Evolutionary conservation across 2,113 vertebrate species (phyloP).

Genomic region (Cyphomyrus plagiostoma): DNA sequence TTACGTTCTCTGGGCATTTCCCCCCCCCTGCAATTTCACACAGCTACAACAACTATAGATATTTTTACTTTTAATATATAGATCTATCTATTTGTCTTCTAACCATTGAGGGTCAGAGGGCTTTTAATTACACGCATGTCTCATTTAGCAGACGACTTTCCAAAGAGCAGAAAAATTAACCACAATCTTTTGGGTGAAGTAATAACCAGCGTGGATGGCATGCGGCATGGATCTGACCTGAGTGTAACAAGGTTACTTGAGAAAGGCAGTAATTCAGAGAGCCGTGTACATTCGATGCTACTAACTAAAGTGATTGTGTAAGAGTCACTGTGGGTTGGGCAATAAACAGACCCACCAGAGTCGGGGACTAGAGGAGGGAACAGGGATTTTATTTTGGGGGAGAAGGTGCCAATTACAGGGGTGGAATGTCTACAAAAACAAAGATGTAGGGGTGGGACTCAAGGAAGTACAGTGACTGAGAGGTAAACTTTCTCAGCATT

Average conservation of each 20-base stretch:
- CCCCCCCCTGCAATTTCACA: neutral
- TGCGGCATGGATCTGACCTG: neutral
- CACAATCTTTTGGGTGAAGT: neutral
- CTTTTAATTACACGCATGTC: neutral
- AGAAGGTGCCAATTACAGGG: neutral
- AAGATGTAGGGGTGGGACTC: neutral
- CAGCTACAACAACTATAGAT: neutral
- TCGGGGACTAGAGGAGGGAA: neutral
- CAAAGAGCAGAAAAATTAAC: neutral
- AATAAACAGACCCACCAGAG: neutral
- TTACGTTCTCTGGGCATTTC: neutral
- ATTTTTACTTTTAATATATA: neutral
- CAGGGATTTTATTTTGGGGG: neutral
- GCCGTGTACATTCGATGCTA: neutral
- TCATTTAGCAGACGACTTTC: neutral
- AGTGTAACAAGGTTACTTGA: neutral
- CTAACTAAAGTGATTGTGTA: neutral
- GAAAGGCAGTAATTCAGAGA: neutral
- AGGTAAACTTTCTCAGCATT: neutral
- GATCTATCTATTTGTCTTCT: neutral
- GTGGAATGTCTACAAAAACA: neutral
- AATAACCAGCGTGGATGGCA: neutral
- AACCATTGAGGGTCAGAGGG: neutral
- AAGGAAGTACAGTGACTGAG: neutral
- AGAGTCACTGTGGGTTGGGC: neutral